Conservation (phyloP, 2,113 vertebrate species). For the Notarius lentiginosus region DNA sequence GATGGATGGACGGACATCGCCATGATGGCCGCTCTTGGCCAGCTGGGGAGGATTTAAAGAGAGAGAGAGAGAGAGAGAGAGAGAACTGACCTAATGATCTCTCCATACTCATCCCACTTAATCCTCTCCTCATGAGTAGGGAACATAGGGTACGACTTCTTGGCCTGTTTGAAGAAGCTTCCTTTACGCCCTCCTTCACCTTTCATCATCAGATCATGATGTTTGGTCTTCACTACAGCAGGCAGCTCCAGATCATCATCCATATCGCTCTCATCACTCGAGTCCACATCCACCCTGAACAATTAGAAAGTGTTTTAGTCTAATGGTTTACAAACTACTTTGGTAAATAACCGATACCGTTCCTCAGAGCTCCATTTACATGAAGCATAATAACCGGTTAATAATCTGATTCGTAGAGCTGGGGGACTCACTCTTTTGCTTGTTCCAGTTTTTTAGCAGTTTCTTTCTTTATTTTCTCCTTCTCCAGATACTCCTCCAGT, state of each 20-base stretch:
- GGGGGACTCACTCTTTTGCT: constrained; percentile 89
- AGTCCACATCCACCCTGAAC: constrained; percentile 91
- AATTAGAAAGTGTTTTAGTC: neutral
- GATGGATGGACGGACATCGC: too few species aligned
- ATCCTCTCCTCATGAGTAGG: constrained; percentile 93
- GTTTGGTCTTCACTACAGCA: constrained; percentile 84
- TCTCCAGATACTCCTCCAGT: constrained; percentile 93
- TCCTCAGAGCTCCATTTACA: neutral
- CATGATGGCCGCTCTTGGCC: too few species aligned
- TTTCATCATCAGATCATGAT: constrained; percentile 98
- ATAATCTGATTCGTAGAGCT: neutral
- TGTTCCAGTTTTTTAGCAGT: constrained; percentile 96
- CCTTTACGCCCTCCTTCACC: constrained; percentile 92
- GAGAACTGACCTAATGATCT: constrained; percentile 87
- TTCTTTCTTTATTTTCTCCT: constrained; percentile 96
- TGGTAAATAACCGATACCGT: neutral
- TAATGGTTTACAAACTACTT: neutral
- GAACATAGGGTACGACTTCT: constrained; percentile 98
- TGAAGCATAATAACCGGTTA: neutral
- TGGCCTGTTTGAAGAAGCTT: constrained; percentile 98
- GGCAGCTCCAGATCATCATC: constrained; percentile 95
- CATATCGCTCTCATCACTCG: constrained; percentile 94
- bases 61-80: too few species aligned
- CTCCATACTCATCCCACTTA: constrained; percentile 98
- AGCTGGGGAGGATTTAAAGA: too few species aligned